Base-by-base conservation (phyloP, 2,888 invertebrate species). In the Melinaea marsaeus region DNA sequence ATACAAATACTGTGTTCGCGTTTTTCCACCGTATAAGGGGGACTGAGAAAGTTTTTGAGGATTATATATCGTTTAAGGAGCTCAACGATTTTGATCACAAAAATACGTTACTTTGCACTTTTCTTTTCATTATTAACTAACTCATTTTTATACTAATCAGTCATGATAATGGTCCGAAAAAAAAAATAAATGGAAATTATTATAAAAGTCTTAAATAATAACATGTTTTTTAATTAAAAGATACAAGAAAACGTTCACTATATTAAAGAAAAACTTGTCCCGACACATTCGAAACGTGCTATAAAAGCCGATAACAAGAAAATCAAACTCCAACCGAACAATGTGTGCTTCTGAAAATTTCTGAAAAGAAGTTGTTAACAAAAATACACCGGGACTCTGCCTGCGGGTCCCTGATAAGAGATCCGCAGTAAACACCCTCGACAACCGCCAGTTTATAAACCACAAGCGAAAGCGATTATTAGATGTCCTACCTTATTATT, bases 311-410 rank as follows among this genome's bases (percentile, higher is more conserved):
- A 72, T 73, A 73, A 72, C 69, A 67, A 75, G 76, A 77, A 79
- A 83, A 84, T 82, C 79, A 79, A 82, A 82, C 85, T 83, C 79
- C 73, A 74, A 71, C 76, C 76, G 60, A 74, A 79, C 81, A 80
- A 74, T 76, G 75, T 72, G 70, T 69, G 69, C 59, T 63, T 68
- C 75, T 86, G 85, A 78, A 84, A 85, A 82, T 84, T 83, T 77
- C 74, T 84, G 82, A 81, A 85, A 87, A 88, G 86, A 89, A 88
- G 86, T 89, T 88, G 88, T 88, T 89, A 88, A 85, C 87, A 88
- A 89, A 90, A 90, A 89, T 89, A 86, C 85, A 81, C 75, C 67
- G 69, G 68, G 77, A 75, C 76, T 70, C 75, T 77, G 89, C 86
- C 89, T 90, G 90, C 83, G 81, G 83, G 80, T 71, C 72, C 70